A percentile compares a stretch with the other conserved stretches of the same genome.
Conservation (phyloP, 2,888 invertebrate species). For the Carterocephalus palaemon region DNA sequence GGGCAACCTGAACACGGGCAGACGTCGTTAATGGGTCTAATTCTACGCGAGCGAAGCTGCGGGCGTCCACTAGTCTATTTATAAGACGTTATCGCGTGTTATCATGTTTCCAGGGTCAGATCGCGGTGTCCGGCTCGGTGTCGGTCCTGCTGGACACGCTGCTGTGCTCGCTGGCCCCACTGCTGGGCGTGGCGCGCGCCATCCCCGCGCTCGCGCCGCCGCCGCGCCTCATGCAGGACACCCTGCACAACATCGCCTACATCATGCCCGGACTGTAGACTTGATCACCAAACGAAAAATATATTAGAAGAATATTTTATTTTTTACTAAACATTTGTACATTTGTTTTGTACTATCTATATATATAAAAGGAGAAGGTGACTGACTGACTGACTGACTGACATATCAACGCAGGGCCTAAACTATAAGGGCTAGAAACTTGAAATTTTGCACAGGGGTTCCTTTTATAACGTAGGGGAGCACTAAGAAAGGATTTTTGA, state of each 20-base stretch:
- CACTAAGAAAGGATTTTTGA: no score
- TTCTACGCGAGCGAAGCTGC: no score
- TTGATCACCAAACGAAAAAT: neutral
- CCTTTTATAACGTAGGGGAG: no score
- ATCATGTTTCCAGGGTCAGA: slow-evolving; percentile 84
- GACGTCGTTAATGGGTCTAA: no score
- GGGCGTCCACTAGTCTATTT: no score
- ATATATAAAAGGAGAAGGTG: no score
- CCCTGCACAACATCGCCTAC: slow-evolving; percentile 96
- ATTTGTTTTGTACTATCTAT: no score
- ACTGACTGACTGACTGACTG: no score
- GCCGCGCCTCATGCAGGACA: slow-evolving; percentile 77
- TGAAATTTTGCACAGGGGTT: no score
- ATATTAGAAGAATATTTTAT: neutral
- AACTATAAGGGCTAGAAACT: no score
- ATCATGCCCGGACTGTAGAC: slow-evolving; percentile 83
- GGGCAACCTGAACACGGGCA: no score
- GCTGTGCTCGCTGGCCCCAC: slow-evolving; percentile 93
- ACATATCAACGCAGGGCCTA: no score
- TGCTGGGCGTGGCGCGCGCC: slow-evolving; percentile 91
- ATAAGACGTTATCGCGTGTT: neutral
- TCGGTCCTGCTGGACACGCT: slow-evolving; percentile 95
- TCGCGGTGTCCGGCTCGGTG: slow-evolving; percentile 95
- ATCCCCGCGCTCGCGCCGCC: slow-evolving; percentile 85
- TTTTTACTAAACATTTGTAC: neutral